Percentiles rank a stretch among this genome's conserved stretches.
Evolutionary conservation across 1,140 invertebrate genomes (phyloP).

Genomic region (Muscidifurax raptorellus): DNA sequence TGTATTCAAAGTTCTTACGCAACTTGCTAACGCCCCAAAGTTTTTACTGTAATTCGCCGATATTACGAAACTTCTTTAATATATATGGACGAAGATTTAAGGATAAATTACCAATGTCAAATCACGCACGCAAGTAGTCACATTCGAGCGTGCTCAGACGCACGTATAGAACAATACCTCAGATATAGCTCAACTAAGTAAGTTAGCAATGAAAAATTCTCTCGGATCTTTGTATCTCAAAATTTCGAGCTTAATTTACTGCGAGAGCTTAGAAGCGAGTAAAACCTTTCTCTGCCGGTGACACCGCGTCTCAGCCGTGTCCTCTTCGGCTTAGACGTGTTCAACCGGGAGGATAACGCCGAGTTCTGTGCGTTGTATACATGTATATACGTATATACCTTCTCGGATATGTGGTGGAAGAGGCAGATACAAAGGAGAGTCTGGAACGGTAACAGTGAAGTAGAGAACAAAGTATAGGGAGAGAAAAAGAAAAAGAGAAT

Average conservation of each 20-base stretch:
- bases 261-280: too few species aligned
- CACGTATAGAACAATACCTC: too few species aligned
- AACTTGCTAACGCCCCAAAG: neutral
- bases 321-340: neutral
- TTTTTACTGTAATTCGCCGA: neutral
- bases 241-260: too few species aligned
- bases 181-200: too few species aligned
- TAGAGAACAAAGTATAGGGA: neutral
- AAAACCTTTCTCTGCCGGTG: too few species aligned
- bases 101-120: neutral
- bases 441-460: neutral
- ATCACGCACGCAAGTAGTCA: too few species aligned
- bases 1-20: neutral
- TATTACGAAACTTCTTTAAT: neutral
- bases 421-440: neutral
- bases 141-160: too few species aligned
- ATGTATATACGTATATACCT: neutral
- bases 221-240: too few species aligned
- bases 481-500: neutral
- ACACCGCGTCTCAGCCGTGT: neutral
- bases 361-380: neutral
- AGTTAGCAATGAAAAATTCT: too few species aligned
- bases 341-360: neutral
- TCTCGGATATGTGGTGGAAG: neutral
- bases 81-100: neutral